Conservation (phyloP, 2,888 invertebrate species). For the Pristionchus japonicus region DNA sequence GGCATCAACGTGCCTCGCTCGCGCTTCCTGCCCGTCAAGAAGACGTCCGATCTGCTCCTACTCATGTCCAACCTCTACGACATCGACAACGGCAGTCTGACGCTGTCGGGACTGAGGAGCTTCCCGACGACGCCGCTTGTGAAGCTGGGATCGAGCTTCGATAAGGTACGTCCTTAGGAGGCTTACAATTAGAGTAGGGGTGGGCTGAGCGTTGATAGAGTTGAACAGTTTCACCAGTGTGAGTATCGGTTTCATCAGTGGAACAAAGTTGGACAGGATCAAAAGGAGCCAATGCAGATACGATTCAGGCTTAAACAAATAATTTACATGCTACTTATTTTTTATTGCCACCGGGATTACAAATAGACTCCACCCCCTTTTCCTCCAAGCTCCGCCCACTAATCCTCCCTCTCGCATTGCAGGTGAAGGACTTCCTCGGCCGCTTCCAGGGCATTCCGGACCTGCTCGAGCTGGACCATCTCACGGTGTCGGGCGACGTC, state of each 20-base stretch:
- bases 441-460: conserved; percentile 97
- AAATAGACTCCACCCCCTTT: not conserved
- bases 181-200: no score
- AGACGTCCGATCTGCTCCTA: conserved; percentile 94
- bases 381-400: not conserved
- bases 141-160: conserved; percentile 95
- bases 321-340: no score
- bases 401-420: conserved; percentile 40
- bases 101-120: conserved; percentile 94
- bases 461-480: conserved; percentile 94
- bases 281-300: no score
- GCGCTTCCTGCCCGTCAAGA: conserved; percentile 98
- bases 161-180: conserved; percentile 82
- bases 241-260: no score
- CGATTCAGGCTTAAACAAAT: no score
- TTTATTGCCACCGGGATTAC: no score
- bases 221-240: no score
- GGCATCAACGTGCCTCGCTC: conserved; percentile 94
- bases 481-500: conserved; percentile 98
- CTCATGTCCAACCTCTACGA: conserved; percentile 97
- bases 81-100: conserved; percentile 89
- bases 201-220: no score
- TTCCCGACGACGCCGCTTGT: conserved; percentile 97
- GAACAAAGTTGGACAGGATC: no score
- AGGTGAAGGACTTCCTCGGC: conserved; percentile 92